Base-by-base conservation (phyloP, 2,113 vertebrate genomes). In the Platichthys stellatus region DNA sequence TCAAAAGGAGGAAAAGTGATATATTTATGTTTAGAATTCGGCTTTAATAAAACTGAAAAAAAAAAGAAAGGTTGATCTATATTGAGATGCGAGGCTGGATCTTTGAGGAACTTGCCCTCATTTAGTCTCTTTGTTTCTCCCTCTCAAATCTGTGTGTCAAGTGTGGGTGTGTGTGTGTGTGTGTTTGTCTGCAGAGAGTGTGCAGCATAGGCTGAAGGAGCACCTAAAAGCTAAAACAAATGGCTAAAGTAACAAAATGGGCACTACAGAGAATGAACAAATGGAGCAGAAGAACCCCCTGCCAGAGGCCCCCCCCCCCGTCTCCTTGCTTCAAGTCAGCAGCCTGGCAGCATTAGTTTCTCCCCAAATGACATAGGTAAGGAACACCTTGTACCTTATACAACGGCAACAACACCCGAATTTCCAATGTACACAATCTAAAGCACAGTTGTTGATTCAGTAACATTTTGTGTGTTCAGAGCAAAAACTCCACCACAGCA, bases 181-280 rank as follows among this genome's bases (percentile, higher is more conserved):
- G 26, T 28, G 26, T 28, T 0, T 23, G 56, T 5, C 5, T 68
- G 63, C 72, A 66, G 65, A 43, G 24, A 17, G 43, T 13, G 74
- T 69, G 57, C 35, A 31, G 28, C 63, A 43, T 56, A 74, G 73
- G 47, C 76, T 69, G 72, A 88, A 78, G 81, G 76, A 81, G 69
- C 74, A 63, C 76, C 86, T 84, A 81, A 88, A 77, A 74, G 82
- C 82, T 82, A 72, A 85, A 87, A 84, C 76, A 86, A 87, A 83
- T 69, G 72, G 56, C 78, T 78, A 49, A 84, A 85, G 81, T 81
- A 83, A 81, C 43, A 81, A 86, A 90, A 81, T 69, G 77, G 81
- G 61, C 64, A 80, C 72, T 54, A 53, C 15, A 58, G 66, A 74
- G 70, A 73, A 78, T 66, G 61, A 82, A 74, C 58, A 89, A 90